phyloP scores from a whole-genome alignment of 2,113 vertebrate species.

The Ictalurus punctatus region DNA sequence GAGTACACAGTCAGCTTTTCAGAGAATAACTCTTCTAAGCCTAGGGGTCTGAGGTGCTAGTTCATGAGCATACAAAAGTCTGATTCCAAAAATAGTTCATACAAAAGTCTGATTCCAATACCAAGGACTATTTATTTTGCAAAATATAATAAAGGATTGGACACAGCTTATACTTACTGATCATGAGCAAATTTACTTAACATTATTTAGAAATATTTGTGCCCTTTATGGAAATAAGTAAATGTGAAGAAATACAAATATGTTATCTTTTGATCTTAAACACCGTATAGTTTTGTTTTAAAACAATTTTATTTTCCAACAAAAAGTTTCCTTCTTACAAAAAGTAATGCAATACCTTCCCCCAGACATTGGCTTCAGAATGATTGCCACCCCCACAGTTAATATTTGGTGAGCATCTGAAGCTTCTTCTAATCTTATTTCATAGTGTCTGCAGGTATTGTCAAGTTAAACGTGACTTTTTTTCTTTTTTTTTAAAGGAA shows the following conservation, averaged over 20 bases:
- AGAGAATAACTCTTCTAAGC: neutral
- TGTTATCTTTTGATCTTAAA: neutral
- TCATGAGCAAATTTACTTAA: neutral
- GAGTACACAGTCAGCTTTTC: neutral
- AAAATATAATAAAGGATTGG: neutral
- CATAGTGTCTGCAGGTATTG: neutral
- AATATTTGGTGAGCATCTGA: neutral
- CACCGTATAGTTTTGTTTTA: neutral
- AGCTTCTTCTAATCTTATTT: neutral
- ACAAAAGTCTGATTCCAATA: neutral
- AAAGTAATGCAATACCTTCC: neutral
- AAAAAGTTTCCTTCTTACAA: neutral
- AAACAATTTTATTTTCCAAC: neutral
- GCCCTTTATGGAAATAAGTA: neutral
- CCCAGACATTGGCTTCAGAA: neutral
- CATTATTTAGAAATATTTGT: neutral
- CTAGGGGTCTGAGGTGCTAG: neutral
- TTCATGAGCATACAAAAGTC: neutral
- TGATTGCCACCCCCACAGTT: neutral
- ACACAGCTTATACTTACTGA: neutral
- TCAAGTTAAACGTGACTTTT: neutral
- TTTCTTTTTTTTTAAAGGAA: neutral
- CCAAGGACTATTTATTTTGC: neutral
- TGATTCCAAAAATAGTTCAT: neutral
- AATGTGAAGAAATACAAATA: neutral